Percentiles rank a stretch among this genome's conserved stretches.
Conservation (phyloP, 37 sponge, comb jelly and placozoan species). For the Geodia barretti region DNA sequence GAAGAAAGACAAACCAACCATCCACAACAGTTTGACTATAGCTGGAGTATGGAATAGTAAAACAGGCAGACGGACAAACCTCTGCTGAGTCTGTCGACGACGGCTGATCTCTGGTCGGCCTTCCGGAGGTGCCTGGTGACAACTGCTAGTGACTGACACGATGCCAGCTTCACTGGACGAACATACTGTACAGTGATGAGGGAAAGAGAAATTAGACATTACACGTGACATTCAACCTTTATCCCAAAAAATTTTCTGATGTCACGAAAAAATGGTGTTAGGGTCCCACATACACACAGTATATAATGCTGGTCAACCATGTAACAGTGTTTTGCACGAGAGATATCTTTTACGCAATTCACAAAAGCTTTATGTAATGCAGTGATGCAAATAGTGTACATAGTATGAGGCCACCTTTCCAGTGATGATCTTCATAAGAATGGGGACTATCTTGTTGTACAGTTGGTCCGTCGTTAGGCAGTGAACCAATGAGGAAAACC, state of each 20-base stretch:
- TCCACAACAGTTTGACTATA: too few relatives aligned
- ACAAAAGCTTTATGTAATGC: not conserved
- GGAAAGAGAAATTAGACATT: not conserved
- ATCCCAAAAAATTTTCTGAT: too few relatives aligned
- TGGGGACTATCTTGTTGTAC: conserved; percentile 73
- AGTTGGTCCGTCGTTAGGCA: conserved; percentile 81
- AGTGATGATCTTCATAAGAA: conserved; percentile 53
- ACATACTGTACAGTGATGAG: conserved; percentile 44
- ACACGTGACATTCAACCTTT: not conserved
- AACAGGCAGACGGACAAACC: conserved; percentile 23
- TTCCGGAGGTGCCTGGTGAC: conserved; percentile 50
- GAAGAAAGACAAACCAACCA: too few relatives aligned
- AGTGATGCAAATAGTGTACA: not conserved
- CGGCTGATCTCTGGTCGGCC: conserved; percentile 62
- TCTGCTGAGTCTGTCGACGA: conserved; percentile 43
- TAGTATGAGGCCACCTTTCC: conserved; percentile 13
- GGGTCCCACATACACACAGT: too few relatives aligned
- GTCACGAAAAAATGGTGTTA: too few relatives aligned
- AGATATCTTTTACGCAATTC: not conserved
- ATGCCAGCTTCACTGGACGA: conserved; percentile 74
- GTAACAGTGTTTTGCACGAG: not conserved
- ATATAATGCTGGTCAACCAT: too few relatives aligned
- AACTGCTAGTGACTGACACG: conserved; percentile 43
- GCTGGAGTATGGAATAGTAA: too few relatives aligned
- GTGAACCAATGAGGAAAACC: conserved; percentile 14